phyloP scores from a whole-genome alignment of 2,797 vertebrate genomes.

The Tenualosa ilisha region DNA sequence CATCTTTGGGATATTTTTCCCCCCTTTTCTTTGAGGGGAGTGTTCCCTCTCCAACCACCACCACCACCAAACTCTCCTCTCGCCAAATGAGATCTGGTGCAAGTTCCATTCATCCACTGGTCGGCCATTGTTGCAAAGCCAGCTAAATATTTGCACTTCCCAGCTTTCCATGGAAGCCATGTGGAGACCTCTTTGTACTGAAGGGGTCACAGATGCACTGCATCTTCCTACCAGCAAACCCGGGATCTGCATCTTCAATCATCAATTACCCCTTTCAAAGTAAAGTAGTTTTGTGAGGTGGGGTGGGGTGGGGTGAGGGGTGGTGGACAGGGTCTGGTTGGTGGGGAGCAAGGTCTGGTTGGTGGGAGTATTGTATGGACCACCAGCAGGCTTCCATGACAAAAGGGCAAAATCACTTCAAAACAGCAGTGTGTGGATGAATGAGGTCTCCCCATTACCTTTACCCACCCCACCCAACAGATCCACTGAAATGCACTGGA shows the following conservation, averaged over 20 bases:
- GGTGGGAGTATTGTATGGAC: constrained; percentile 24
- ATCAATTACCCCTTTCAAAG: constrained; percentile 40
- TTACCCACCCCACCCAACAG: background rate
- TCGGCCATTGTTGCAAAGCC: constrained; percentile 77
- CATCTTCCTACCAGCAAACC: constrained; percentile 63
- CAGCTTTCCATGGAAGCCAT: constrained; percentile 74
- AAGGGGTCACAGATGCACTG: constrained; percentile 63
- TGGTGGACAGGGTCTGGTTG: background rate
- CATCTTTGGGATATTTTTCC: background rate
- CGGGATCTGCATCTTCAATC: constrained; percentile 50
- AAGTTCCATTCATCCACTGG: constrained; percentile 74
- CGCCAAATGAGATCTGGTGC: constrained; percentile 62
- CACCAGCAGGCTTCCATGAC: constrained; percentile 24
- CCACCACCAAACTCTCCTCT: constrained; percentile 39
- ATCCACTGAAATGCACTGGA: background rate
- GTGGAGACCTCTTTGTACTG: constrained; percentile 64
- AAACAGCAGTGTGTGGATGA: constrained; percentile 14
- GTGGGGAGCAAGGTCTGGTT: background rate
- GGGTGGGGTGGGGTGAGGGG: too few relatives aligned
- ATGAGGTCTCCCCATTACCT: constrained; percentile 3
- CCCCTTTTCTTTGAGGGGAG: background rate
- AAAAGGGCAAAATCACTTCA: constrained; percentile 27
- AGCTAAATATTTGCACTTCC: constrained; percentile 92
- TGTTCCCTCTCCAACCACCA: background rate
- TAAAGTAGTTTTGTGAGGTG: constrained; percentile 25